Evolutionary conservation across 2,797 vertebrate species (phyloP).

Genomic region (Caiman crocodilus): DNA sequence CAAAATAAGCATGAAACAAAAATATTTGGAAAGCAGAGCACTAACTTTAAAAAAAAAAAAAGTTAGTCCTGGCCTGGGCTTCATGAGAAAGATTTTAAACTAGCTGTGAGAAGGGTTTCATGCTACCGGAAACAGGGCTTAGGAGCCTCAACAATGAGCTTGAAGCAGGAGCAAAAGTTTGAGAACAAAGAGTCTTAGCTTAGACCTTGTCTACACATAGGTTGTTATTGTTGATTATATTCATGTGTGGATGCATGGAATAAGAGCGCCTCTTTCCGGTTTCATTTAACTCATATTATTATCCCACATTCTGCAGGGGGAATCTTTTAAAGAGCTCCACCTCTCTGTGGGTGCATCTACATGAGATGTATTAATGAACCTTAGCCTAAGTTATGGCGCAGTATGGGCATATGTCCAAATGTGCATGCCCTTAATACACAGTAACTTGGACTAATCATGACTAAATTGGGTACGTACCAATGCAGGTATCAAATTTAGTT

Average conservation of each 20-base stretch:
- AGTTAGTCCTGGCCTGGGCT: not conserved
- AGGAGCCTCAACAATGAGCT: not conserved
- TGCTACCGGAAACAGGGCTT: not conserved
- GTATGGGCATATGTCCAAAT: no score
- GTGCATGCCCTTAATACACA: no score
- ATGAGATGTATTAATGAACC: not conserved
- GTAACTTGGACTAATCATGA: no score
- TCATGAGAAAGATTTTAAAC: not conserved
- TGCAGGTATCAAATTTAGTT: no score
- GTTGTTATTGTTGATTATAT: not conserved
- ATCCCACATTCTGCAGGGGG: not conserved
- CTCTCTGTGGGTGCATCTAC: not conserved
- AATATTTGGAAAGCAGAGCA: not conserved
- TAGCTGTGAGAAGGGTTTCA: not conserved
- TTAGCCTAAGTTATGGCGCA: no score
- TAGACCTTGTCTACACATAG: not conserved
- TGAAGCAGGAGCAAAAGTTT: not conserved
- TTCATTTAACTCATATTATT: not conserved
- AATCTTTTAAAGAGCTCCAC: not conserved
- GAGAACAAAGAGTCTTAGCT: not conserved
- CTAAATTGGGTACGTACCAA: no score
- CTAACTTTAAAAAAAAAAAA: no score
- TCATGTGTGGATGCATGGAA: not conserved
- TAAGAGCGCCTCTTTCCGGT: not conserved
- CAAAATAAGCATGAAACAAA: not conserved